Base-by-base conservation (phyloP, 2,113 vertebrate genomes). In the Conger conger region DNA sequence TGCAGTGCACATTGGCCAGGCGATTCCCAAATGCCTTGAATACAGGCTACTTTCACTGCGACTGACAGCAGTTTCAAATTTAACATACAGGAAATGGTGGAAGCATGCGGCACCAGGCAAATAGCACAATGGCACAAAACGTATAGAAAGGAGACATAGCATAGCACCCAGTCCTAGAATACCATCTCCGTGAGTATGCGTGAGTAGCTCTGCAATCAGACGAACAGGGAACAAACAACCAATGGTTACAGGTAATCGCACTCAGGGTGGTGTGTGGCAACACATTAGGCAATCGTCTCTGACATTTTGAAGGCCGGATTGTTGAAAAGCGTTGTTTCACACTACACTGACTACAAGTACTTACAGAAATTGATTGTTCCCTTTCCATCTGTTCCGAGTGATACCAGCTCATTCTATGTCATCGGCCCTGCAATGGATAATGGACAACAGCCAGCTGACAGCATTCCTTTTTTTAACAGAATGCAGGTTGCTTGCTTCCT, bases 1-100 rank as follows among this genome's bases (percentile, higher is more conserved):
- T 83, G 63, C 40, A 73, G 77, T 38, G 40, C 37, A 79, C 50
- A 86, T 81, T 76, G 77, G 37, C 57, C 37, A 42, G 81, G 77
- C n/a, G 30, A 33, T 30, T 80, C 45, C 20, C 76, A 38, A 8
- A 33, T 57, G 9, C 76, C 82, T 80, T 80, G 76, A n/a, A 35
- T 27, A 17, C 13, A 68, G 63, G 13, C 73, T 6, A 78, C 73
- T 82, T 15, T n/a, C 80, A 8, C 15, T 17, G 35, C 15, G 76
- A 84, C 9, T 36, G 79, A 79, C 30, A 18, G 37, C 40, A 13
- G 7, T 63, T 63, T 63, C 18, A 5, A 63, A 63, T 5, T 27
- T 5, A 8, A 63, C 57, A 3, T 23, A n/a, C n/a, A n/a, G n/a
- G n/a, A 23, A 63, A 63, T 63, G 57, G 18, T 4, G 8, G 57